These are phyloP conservation scores for Lysandra coridon DNA, from an alignment of 2,888 invertebrate species.

Conservation along the genomic window DNA sequence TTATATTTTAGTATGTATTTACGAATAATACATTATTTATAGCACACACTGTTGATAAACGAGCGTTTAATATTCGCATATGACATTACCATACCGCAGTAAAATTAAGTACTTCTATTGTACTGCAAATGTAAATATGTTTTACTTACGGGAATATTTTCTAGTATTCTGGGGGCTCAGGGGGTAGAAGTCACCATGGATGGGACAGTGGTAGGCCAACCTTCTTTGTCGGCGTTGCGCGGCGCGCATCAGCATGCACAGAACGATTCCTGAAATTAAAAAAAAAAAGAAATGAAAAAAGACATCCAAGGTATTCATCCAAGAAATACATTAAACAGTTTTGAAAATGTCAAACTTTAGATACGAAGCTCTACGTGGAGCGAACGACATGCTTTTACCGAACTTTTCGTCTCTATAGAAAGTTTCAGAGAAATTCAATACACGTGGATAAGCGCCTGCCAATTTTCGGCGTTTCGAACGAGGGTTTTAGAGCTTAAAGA, in stretches of 20 bases:
- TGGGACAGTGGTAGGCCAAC: constrained; percentile 88
- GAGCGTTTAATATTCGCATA: too few relatives aligned
- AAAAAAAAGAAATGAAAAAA: neutral
- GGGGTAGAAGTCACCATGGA: constrained; percentile 89
- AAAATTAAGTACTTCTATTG: too few relatives aligned
- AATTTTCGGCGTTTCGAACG: neutral
- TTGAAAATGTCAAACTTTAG: neutral
- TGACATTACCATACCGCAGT: too few relatives aligned
- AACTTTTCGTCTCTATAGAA: neutral
- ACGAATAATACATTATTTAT: too few relatives aligned
- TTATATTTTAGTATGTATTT: too few relatives aligned
- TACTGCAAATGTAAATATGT: neutral
- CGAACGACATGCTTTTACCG: neutral
- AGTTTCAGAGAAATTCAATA: neutral
- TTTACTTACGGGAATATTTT: constrained; percentile 72
- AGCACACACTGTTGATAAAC: too few relatives aligned
- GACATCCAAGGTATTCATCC: too few relatives aligned
- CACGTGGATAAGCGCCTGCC: neutral
- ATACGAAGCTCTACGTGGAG: neutral
- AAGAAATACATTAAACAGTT: neutral
- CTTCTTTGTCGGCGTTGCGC: constrained; percentile 84
- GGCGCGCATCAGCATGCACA: constrained; percentile 84
- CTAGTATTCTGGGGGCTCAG: constrained; percentile 83
- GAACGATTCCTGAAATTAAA: constrained; percentile 75
- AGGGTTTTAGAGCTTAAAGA: neutral